Evolutionary conservation across 2,888 invertebrate species (phyloP), one percentile per base, ranked within the genome.

Genomic region (Eulithis prunata): DNA sequence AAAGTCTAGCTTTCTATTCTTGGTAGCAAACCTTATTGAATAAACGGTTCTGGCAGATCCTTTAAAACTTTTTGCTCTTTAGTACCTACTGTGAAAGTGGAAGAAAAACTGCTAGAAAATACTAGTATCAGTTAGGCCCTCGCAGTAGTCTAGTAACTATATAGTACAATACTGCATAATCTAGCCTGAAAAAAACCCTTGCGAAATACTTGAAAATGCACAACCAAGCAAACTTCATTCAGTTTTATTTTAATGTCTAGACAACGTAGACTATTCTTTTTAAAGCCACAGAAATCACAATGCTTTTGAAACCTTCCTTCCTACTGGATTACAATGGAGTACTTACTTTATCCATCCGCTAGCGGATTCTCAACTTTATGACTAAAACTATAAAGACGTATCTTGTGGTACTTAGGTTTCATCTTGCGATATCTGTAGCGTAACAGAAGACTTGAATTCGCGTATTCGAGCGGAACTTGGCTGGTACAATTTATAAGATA

Each of bases 391-490:
- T 64, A 69, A 68, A 32, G 58, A 14, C 38, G 5, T 32, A 3
- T 28, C 21, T 41, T 41, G 4, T 5, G 47, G 46, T 59, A 2
- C 41, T 54, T 28, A 10, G 28, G 51, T 57, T 28, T 64, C 54
- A 45, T 76, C 69, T 76, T 75, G 70, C 60, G 64, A 71, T 72
- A 78, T 78, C 71, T 76, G 77, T 77, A 76, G 78, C 80, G 81
- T 78, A 77, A 81, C 79, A 68, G 74, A 81, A 73, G 74, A 66
- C 73, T 70, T 78, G 77, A 76, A 77, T 77, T 75, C 73, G 74
- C 74, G 79, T 79, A 73, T 69, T 81, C 74, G 71, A 64, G 82
- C 81, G 83, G 75, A 82, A 82, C 80, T 71, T 11, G 12, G 64
- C 38, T 69, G 75, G 78, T 71, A 21, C 70, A 77, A 77, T 70